These are phyloP conservation scores for Nudaria mundana DNA, from an alignment of 2,888 invertebrate genomes.

Conservation along the genomic window DNA sequence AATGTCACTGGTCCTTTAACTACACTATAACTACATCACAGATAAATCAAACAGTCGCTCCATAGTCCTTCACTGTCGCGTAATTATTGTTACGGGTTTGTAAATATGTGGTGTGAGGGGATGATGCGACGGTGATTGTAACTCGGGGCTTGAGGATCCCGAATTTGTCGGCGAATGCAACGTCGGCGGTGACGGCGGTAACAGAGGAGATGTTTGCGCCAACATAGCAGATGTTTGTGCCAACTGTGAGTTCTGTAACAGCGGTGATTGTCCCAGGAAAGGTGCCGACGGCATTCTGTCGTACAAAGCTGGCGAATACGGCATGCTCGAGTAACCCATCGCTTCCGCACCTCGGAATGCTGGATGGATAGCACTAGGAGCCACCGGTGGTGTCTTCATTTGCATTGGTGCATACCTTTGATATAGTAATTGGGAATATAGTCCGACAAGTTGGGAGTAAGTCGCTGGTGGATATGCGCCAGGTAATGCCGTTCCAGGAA, in stretches of 20 bases:
- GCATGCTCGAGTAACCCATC: slow-evolving; percentile 61
- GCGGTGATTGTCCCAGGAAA: slow-evolving; percentile 53
- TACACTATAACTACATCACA: slow-evolving; percentile 73
- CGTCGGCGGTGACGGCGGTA: slow-evolving; percentile 69
- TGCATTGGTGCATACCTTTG: slow-evolving; percentile 84
- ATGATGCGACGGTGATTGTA: slow-evolving; percentile 63
- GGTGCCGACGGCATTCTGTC: slow-evolving; percentile 56
- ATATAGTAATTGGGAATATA: slow-evolving; percentile 85
- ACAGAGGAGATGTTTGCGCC: slow-evolving; percentile 47
- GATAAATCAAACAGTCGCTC: slow-evolving; percentile 53
- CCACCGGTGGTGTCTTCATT: slow-evolving; percentile 73
- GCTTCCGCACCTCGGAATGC: slow-evolving; percentile 65
- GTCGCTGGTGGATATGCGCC: slow-evolving; percentile 81
- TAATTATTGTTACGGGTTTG: slow-evolving; percentile 81
- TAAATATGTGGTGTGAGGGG: slow-evolving; percentile 71
- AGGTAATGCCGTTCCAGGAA: slow-evolving; percentile 83
- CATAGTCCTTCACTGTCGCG: slow-evolving; percentile 68
- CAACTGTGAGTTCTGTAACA: slow-evolving; percentile 47
- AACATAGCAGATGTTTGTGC: slow-evolving; percentile 47
- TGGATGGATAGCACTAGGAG: slow-evolving; percentile 77
- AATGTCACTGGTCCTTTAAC: slow-evolving; percentile 51
- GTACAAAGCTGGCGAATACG: slow-evolving; percentile 64
- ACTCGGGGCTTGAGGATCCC: slow-evolving; percentile 66
- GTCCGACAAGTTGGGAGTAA: slow-evolving; percentile 79
- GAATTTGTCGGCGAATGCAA: slow-evolving; percentile 62